Evolutionary conservation across 2,888 invertebrate species (phyloP).

Genomic region (Xylota sylvarum): DNA sequence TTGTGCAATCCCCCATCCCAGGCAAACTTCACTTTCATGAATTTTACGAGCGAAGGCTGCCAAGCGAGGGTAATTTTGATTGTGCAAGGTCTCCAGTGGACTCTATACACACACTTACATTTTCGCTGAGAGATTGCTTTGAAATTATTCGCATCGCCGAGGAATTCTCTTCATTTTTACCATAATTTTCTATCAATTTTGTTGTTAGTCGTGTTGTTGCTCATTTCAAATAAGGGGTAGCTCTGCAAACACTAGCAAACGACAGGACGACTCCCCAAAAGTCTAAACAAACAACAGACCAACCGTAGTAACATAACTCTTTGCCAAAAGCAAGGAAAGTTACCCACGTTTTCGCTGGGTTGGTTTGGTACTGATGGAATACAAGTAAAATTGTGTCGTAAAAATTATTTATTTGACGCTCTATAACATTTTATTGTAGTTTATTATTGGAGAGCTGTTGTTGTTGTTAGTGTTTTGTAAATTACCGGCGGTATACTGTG

Average conservation of each 20-base stretch:
- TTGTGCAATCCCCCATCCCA: background rate
- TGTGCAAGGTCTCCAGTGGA: background rate
- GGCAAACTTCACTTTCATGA: constrained; percentile 1
- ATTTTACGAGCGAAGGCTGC: constrained; percentile 14
- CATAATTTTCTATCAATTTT: constrained; percentile 5
- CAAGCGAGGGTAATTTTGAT: constrained; percentile 15
- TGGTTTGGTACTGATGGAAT: constrained; percentile 27
- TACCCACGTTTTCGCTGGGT: background rate
- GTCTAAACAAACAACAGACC: constrained; percentile 5
- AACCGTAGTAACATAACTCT: constrained; percentile 41
- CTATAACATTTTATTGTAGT: constrained; percentile 46
- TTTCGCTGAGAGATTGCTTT: constrained; percentile 3
- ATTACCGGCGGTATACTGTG: constrained; percentile 10
- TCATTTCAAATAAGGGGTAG: constrained; percentile 8
- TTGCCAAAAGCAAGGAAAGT: background rate
- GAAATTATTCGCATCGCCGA: constrained; percentile 16
- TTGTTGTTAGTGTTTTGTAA: constrained; percentile 14
- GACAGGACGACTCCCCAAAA: background rate
- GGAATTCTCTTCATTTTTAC: constrained; percentile 11
- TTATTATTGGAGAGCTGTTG: constrained; percentile 25
- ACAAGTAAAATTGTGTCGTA: constrained; percentile 48
- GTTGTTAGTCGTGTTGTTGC: background rate
- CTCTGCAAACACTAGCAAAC: background rate
- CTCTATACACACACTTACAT: background rate
- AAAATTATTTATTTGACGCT: constrained; percentile 55